Conservation (phyloP, 1,140 invertebrate genomes). For the Cephus cinctus region DNA sequence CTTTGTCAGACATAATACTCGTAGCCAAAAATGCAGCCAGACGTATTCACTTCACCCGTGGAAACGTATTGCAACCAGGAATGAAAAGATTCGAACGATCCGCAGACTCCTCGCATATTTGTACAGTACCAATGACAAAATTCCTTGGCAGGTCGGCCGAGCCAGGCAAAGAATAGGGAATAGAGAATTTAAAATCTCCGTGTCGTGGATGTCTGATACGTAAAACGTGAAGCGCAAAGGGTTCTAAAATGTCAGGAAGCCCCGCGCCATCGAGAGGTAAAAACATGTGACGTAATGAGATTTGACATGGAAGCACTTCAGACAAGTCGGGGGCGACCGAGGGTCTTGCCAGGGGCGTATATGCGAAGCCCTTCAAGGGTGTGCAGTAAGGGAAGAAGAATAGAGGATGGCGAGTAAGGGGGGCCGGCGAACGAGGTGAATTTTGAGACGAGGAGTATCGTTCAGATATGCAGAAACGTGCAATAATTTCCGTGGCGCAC, state of each 20-base stretch:
- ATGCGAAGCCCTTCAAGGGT: neutral
- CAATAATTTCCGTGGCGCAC: constrained; percentile 39
- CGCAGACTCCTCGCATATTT: no score
- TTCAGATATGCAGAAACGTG: constrained; percentile 44
- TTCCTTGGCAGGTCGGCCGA: no score
- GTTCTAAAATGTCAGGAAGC: no score
- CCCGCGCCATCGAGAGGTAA: no score
- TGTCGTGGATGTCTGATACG: no score
- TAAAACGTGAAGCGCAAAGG: no score
- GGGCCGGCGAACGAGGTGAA: constrained; percentile 6
- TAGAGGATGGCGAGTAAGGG: neutral
- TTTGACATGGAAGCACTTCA: constrained; percentile 44
- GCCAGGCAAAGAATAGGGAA: no score
- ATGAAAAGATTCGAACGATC: no score
- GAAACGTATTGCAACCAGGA: no score
- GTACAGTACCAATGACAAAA: no score
- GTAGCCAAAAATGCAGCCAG: constrained; percentile 34
- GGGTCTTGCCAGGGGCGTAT: constrained; percentile 19
- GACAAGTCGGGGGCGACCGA: constrained; percentile 11
- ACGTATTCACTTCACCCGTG: constrained; percentile 42
- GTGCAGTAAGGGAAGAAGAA: neutral
- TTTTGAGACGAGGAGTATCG: constrained; percentile 22
- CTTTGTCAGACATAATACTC: constrained; percentile 32
- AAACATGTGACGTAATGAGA: constrained; percentile 45
- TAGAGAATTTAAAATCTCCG: no score